Percentiles rank a stretch among this genome's conserved stretches.
phyloP scores from a whole-genome alignment of 1,140 invertebrate genomes.

The Heliconius congener region DNA sequence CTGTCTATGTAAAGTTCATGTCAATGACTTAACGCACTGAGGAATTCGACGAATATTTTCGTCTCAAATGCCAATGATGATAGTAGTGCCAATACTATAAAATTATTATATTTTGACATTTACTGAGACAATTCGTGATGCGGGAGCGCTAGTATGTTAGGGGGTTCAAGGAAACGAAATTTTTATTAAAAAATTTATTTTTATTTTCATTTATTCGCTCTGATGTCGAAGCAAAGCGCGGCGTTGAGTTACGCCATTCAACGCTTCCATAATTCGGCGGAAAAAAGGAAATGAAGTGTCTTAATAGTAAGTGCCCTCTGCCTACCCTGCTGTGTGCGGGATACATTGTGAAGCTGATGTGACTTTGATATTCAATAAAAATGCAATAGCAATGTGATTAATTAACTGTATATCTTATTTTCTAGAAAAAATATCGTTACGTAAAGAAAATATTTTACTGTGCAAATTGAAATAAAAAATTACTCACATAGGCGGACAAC shows the following conservation, averaged over 20 bases:
- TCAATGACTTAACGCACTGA: slow-evolving; percentile 32
- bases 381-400: slow-evolving; percentile 16
- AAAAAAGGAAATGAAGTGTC: no score
- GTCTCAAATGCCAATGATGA: not conserved
- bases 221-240: no score
- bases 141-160: no score
- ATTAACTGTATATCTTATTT: slow-evolving; percentile 15
- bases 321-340: no score
- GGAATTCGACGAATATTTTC: slow-evolving; percentile 28
- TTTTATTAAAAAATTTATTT: no score
- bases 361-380: slow-evolving; percentile 6
- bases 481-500: slow-evolving; percentile 12
- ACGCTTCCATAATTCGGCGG: no score
- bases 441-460: slow-evolving; percentile 20
- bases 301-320: no score
- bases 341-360: no score
- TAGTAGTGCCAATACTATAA: not conserved
- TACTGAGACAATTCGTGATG: not conserved
- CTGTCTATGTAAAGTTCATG: slow-evolving; percentile 30
- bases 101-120: not conserved
- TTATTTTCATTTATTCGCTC: no score
- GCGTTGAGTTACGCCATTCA: no score
- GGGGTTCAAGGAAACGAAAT: no score
- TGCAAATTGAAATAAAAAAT: slow-evolving; percentile 19
- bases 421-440: slow-evolving; percentile 17